These are phyloP conservation scores for Chionis minor DNA, from an alignment of 2,113 vertebrate genomes.

Conservation along the genomic window DNA sequence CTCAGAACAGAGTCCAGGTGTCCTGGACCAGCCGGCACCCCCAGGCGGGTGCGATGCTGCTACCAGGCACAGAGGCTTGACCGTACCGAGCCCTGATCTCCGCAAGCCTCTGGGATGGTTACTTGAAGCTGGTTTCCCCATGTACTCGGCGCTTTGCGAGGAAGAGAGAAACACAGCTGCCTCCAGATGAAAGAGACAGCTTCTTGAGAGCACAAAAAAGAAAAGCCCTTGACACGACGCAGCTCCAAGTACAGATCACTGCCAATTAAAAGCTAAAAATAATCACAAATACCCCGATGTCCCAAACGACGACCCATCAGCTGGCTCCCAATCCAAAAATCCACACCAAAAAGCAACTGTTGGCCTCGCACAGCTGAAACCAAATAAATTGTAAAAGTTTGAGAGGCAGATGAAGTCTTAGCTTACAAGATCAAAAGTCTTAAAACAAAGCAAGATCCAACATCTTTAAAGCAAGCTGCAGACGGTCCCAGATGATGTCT, in stretches of 20 bases:
- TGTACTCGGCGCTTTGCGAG: neutral
- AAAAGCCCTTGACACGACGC: neutral
- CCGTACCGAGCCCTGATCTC: neutral
- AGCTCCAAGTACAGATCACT: slow-evolving; percentile 14
- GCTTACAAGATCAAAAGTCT: neutral
- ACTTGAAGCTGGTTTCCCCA: neutral
- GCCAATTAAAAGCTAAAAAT: slow-evolving; percentile 61
- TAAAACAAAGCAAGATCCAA: neutral
- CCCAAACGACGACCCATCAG: neutral
- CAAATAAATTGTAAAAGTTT: neutral
- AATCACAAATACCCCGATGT: neutral
- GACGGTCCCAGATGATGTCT: neutral
- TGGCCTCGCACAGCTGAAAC: neutral
- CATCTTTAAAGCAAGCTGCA: neutral
- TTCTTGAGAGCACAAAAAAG: neutral
- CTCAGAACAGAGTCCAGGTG: neutral
- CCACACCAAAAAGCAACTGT: neutral
- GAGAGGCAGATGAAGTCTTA: neutral
- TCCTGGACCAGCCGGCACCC: neutral
- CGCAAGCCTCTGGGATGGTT: neutral
- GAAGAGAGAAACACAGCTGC: slow-evolving; percentile 10
- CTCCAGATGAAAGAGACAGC: slow-evolving; percentile 32
- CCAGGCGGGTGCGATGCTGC: rapidly evolving
- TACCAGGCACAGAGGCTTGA: rapidly evolving
- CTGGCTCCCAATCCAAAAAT: neutral